Conservation (phyloP, 2,113 vertebrate genomes). For the Dascyllus trimaculatus region DNA sequence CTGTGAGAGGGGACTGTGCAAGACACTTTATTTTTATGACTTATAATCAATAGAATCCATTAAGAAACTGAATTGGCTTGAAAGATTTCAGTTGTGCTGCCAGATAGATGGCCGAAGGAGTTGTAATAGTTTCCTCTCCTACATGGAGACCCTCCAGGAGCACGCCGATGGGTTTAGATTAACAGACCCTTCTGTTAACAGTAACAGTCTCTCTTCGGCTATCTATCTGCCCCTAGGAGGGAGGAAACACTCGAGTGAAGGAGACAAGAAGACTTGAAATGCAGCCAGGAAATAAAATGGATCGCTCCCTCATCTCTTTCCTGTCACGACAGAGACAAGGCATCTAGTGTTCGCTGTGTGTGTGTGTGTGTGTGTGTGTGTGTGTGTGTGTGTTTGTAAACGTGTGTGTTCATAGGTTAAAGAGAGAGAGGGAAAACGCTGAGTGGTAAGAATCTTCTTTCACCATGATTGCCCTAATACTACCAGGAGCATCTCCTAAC, state of each 20-base stretch:
- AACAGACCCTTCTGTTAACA: slow-evolving; percentile 48
- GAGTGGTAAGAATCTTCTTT: too few species aligned
- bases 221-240: slow-evolving; percentile 39
- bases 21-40: slow-evolving; percentile 59
- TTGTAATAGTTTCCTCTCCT: slow-evolving; percentile 39
- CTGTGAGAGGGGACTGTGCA: neutral
- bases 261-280: slow-evolving; percentile 63
- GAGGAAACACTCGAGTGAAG: slow-evolving; percentile 61
- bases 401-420: too few species aligned
- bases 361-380: slow-evolving; percentile 15
- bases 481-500: too few species aligned
- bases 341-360: slow-evolving; percentile 73
- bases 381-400: neutral
- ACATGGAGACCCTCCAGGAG: slow-evolving; percentile 28
- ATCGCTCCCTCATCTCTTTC: slow-evolving; percentile 72
- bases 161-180: slow-evolving; percentile 49
- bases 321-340: slow-evolving; percentile 78
- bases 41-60: slow-evolving; percentile 67
- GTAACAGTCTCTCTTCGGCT: slow-evolving; percentile 43
- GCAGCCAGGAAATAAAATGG: slow-evolving; percentile 76
- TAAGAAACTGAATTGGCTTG: slow-evolving; percentile 46
- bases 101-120: slow-evolving; percentile 34
- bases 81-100: slow-evolving; percentile 26
- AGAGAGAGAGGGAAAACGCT: too few species aligned
- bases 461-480: too few species aligned